Conservation (phyloP, 2,113 vertebrate species). For the Probosciger aterrimus region DNA sequence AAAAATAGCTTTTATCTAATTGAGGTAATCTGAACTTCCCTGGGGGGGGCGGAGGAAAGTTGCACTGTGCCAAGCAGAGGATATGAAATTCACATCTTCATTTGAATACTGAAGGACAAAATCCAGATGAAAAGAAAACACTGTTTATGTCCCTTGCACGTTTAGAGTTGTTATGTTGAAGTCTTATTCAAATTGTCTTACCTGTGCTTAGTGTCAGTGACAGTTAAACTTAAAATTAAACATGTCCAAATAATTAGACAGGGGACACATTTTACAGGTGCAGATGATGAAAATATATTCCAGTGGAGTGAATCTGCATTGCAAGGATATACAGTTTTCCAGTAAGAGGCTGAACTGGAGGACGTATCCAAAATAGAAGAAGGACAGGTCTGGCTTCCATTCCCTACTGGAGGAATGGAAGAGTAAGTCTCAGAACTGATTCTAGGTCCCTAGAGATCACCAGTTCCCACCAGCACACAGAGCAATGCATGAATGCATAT, state of each 20-base stretch:
- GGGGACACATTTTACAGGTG: neutral
- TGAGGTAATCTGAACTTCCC: neutral
- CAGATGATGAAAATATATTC: neutral
- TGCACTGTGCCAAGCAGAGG: neutral
- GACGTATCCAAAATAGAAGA: neutral
- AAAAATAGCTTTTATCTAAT: neutral
- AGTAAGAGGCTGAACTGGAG: neutral
- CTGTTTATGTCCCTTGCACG: neutral
- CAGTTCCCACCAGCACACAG: neutral
- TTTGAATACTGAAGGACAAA: neutral
- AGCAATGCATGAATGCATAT: neutral
- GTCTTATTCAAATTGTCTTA: neutral
- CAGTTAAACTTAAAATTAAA: neutral
- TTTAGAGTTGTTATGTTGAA: neutral
- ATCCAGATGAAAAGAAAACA: neutral
- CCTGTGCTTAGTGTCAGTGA: neutral
- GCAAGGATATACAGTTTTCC: neutral
- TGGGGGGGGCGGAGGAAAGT: neutral
- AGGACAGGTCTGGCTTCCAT: neutral
- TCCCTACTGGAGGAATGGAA: neutral
- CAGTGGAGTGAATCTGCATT: neutral
- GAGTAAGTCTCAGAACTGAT: neutral
- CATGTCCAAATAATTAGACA: neutral
- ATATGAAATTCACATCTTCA: neutral
- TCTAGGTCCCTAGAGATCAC: neutral